Conservation (phyloP, 2,797 vertebrate genomes). For the Sandelia bainsii region DNA sequence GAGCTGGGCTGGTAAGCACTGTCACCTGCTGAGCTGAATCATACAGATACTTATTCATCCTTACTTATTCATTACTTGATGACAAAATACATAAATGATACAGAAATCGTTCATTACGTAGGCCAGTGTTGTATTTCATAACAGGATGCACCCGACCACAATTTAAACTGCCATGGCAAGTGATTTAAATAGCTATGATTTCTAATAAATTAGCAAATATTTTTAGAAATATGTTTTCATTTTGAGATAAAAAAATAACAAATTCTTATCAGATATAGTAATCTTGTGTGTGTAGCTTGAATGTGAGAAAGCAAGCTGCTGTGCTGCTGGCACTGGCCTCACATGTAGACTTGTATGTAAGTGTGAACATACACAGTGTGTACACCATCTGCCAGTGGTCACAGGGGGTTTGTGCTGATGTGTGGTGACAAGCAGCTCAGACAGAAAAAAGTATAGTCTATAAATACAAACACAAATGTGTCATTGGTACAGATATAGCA, state of each 20-base stretch:
- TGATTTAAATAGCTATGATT: too few species aligned
- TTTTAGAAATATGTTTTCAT: not conserved
- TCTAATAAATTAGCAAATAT: not conserved
- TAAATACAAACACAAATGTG: slow-evolving; percentile 28
- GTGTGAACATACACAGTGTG: slow-evolving; percentile 8
- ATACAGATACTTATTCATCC: slow-evolving; percentile 4
- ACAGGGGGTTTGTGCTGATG: slow-evolving; percentile 47
- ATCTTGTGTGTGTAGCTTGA: not conserved
- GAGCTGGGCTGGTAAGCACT: slow-evolving; percentile 8
- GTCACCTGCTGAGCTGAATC: slow-evolving; percentile 23
- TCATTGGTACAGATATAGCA: slow-evolving; percentile 46
- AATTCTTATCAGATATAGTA: too few species aligned
- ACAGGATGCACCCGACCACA: not conserved
- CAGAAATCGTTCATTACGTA: not conserved
- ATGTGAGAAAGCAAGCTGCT: not conserved
- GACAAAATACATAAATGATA: not conserved
- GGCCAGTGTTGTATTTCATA: slow-evolving; percentile 1
- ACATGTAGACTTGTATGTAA: not conserved
- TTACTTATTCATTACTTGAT: not conserved
- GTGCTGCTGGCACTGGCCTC: not conserved
- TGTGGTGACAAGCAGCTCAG: slow-evolving; percentile 57
- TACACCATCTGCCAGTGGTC: slow-evolving; percentile 49
- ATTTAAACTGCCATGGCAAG: not conserved
- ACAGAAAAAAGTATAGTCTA: slow-evolving; percentile 26
- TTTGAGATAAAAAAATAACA: not conserved